Percentiles rank a stretch among this genome's conserved stretches.
These are phyloP conservation scores for Pseudonaja textilis DNA, from an alignment of 2,113 vertebrate genomes.

Conservation along the genomic window DNA sequence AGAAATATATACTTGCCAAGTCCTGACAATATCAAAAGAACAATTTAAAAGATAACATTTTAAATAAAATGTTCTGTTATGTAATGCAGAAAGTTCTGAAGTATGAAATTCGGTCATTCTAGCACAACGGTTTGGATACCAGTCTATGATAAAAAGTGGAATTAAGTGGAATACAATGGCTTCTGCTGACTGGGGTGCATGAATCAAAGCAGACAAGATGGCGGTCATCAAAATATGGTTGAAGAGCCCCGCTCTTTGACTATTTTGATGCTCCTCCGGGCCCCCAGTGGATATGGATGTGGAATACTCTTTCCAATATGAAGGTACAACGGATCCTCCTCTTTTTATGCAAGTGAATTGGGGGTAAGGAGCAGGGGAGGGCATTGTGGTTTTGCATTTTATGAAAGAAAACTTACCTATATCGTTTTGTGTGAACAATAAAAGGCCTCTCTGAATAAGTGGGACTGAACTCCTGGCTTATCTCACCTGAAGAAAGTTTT, in stretches of 20 bases:
- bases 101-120: not conserved
- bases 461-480: slow-evolving; percentile 92
- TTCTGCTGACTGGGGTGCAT: not conserved
- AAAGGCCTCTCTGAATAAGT: slow-evolving; percentile 78
- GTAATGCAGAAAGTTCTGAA: not conserved
- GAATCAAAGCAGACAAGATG: not conserved
- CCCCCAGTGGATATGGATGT: not conserved
- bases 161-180: not conserved
- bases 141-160: not conserved
- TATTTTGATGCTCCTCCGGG: not conserved
- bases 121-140: too few relatives aligned
- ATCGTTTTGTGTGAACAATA: slow-evolving; percentile 74
- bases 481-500: slow-evolving; percentile 78
- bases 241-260: not conserved
- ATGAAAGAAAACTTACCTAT: slow-evolving; percentile 68
- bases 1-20: not conserved
- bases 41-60: not conserved
- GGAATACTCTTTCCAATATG: not conserved
- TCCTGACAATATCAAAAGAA: not conserved
- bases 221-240: not conserved
- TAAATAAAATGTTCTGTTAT: not conserved
- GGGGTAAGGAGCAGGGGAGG: not conserved
- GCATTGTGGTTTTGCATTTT: not conserved
- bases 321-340: not conserved
- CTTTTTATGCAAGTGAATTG: not conserved